Conservation (phyloP, 2,797 vertebrate genomes). For the Alcedo quadribrachys region DNA sequence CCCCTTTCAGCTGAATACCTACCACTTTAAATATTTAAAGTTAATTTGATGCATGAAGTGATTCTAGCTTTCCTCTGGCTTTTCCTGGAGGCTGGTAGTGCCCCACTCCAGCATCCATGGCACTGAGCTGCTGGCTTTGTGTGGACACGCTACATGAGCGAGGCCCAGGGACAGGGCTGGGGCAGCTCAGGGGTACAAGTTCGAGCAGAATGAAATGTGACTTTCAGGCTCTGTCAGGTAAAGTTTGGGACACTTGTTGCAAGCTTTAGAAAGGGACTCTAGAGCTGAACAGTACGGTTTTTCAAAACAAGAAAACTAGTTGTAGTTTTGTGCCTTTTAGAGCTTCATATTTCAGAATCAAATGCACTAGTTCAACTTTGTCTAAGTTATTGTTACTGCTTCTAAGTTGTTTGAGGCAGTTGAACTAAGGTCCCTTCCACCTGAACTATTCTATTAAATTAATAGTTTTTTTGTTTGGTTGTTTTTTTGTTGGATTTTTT, state of each 20-base stretch:
- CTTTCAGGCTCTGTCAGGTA: not conserved
- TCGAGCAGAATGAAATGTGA: not conserved
- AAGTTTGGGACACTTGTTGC: not conserved
- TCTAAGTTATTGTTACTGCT: not conserved
- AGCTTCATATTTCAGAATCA: not conserved
- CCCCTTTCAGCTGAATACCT: not conserved
- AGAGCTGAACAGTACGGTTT: not conserved
- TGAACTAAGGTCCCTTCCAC: not conserved
- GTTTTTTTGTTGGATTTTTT: not conserved
- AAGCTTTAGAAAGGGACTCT: not conserved
- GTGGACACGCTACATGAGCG: fast-evolving
- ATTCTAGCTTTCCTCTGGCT: not conserved
- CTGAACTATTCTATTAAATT: not conserved
- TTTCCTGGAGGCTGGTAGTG: not conserved
- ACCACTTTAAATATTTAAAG: not conserved
- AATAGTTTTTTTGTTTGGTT: too few species aligned
- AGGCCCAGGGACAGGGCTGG: not conserved
- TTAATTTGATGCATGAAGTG: not conserved
- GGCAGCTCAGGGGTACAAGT: not conserved
- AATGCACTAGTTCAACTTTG: not conserved
- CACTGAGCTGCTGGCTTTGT: not conserved
- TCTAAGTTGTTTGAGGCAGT: not conserved
- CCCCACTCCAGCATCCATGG: not conserved
- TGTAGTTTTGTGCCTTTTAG: not conserved
- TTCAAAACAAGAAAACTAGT: not conserved